These are phyloP conservation scores for Zapornia atra DNA, from an alignment of 2,113 vertebrate species.

Conservation along the genomic window DNA sequence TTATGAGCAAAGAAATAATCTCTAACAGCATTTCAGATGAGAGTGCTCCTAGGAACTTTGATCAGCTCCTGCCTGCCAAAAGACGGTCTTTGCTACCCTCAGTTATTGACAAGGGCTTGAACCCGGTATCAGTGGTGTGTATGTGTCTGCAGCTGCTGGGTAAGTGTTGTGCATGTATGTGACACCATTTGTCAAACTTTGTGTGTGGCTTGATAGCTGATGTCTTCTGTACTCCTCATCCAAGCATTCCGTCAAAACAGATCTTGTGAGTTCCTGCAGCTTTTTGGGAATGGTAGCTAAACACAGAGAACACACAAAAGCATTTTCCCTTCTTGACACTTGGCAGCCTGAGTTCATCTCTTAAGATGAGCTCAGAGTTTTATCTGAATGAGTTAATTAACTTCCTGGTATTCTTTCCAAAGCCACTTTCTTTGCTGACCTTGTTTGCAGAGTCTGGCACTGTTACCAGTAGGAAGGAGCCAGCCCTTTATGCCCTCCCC, in stretches of 20 bases:
- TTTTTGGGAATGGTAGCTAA: background rate
- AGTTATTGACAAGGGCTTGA: slow-evolving; percentile 2
- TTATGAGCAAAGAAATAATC: background rate
- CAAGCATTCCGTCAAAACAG: background rate
- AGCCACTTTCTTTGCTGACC: background rate
- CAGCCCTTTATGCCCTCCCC: background rate
- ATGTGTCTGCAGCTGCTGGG: background rate
- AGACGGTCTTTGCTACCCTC: background rate
- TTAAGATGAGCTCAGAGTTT: background rate
- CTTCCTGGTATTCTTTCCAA: background rate
- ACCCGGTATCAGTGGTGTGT: background rate
- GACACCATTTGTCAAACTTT: slow-evolving; percentile 11
- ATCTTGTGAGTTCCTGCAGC: background rate
- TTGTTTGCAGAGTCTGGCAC: background rate
- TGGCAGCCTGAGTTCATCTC: background rate
- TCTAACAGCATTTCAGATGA: background rate
- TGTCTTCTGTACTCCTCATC: background rate
- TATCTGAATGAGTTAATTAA: slow-evolving; percentile 1
- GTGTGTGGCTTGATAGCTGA: slow-evolving; percentile 1
- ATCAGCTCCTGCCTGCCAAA: background rate
- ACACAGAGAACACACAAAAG: background rate
- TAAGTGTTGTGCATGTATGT: background rate
- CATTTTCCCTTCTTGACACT: background rate
- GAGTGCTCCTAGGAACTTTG: background rate
- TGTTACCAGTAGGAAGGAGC: background rate